A percentile compares a stretch with the other conserved stretches of the same genome.
Evolutionary conservation across 2,113 vertebrate genomes (phyloP).

Genomic region (Chlamydotis undulata): DNA sequence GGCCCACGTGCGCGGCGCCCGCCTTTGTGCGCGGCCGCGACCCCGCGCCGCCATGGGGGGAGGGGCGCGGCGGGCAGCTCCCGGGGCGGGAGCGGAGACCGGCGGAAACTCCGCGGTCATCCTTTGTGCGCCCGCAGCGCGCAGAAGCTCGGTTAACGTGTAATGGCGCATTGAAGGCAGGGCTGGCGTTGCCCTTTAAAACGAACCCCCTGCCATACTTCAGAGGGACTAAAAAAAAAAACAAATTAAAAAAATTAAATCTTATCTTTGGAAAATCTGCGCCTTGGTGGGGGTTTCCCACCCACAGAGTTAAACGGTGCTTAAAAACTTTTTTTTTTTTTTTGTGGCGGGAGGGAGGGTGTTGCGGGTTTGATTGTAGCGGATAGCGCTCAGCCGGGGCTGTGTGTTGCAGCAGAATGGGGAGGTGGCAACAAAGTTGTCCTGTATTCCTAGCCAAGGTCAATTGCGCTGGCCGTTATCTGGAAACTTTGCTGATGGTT

Average conservation of each 20-base stretch:
- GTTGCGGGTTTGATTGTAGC: neutral
- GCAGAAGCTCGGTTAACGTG: neutral
- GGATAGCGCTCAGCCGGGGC: neutral
- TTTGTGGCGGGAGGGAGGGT: too few species aligned
- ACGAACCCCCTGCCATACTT: too few species aligned
- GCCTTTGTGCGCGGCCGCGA: neutral
- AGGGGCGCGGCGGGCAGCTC: fast-evolving
- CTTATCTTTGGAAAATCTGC: neutral
- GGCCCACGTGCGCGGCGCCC: neutral
- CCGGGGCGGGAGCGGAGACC: neutral
- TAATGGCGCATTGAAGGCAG: neutral
- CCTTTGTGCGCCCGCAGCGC: neutral
- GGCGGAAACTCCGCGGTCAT: fast-evolving
- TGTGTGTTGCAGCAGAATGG: neutral
- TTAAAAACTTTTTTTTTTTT: neutral
- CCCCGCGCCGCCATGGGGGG: too few species aligned
- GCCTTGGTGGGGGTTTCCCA: neutral
- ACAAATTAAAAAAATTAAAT: too few species aligned
- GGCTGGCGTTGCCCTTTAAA: neutral
- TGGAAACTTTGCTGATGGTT: neutral
- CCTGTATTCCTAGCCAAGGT: slow-evolving; percentile 29
- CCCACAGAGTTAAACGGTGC: neutral
- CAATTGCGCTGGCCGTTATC: neutral
- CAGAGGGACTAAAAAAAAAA: too few species aligned
- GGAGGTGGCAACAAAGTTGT: neutral